phyloP scores from a whole-genome alignment of 2,888 invertebrate genomes.

The Mythimna loreyi region DNA sequence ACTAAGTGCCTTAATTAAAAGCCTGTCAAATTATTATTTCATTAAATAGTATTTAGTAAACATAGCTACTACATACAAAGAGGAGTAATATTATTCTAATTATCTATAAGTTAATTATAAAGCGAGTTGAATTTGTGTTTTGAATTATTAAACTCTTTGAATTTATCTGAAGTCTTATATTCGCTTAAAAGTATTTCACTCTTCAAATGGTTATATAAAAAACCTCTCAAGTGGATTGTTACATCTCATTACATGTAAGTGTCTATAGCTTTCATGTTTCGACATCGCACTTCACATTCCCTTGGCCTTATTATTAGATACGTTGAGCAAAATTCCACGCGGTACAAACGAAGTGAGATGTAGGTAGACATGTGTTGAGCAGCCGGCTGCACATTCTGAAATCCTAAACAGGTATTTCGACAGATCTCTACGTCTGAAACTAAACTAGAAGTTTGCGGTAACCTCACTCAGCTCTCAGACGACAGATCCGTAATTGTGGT shows the following conservation, averaged over 20 bases:
- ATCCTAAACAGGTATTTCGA: constrained; percentile 16
- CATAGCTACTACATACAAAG: constrained; percentile 34
- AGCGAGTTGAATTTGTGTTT: constrained; percentile 27
- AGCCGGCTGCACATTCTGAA: constrained; percentile 15
- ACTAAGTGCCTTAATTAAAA: constrained; percentile 41
- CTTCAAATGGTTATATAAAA: constrained; percentile 36
- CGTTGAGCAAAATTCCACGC: constrained; percentile 12
- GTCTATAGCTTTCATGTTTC: constrained; percentile 35
- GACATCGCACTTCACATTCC: constrained; percentile 20
- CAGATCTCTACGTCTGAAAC: constrained; percentile 1
- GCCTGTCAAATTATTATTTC: constrained; percentile 41
- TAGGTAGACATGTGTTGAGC: not conserved
- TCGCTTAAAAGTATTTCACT: constrained; percentile 23
- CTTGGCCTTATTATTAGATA: constrained; percentile 18
- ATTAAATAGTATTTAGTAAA: constrained; percentile 47
- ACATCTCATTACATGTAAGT: constrained; percentile 38
- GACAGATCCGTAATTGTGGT: not conserved
- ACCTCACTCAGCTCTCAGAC: constrained; percentile 9
- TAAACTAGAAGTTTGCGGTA: constrained; percentile 9
- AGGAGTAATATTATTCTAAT: constrained; percentile 27
- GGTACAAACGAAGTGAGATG: not conserved
- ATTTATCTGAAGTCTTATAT: constrained; percentile 28
- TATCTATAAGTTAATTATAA: constrained; percentile 42
- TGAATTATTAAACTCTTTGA: constrained; percentile 36
- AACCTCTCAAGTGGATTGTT: constrained; percentile 46